Base-by-base conservation (phyloP, 2,113 vertebrate species). In the Phalacrocorax aristotelis region DNA sequence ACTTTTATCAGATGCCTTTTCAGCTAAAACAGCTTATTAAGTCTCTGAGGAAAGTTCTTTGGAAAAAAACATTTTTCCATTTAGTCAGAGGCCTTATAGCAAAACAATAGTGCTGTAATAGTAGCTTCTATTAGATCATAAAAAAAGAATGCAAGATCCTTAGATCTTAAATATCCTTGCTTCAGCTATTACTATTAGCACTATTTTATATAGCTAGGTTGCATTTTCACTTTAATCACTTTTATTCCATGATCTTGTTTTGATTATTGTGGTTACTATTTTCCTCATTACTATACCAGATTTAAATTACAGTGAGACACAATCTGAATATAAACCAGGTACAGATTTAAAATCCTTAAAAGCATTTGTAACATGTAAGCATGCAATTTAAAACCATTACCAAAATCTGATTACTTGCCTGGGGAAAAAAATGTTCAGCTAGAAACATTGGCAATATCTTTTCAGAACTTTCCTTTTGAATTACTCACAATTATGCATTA, bases 101-200 rank as follows among this genome's bases (percentile, higher is more conserved):
- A 95, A 95, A 97, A 96, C 95, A 97, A 98, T 83, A 88, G 81
- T 72, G 46, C 57, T 93, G 94, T 95, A 97, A 98, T 84, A 96
- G 95, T 95, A 97, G 88, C 96, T 95, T 79, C 78, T 89, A 97
- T 96, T 95, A 95, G 94, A 95, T 96, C 95, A 96, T 97, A 93
- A 97, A 97, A 96, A 87, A 96, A 95, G 94, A 96, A 97, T 95
- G 94, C 68, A 87, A 83, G 74, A 87, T 93, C 93, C 85, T 96
- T 96, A 95, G 93, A 96, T 97, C 94, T 97, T 95, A 93, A 94
- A 90, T 96, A 96, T 88, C 79, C 83, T 95, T 95, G 58, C 76
- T 92, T 92, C 88, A 95, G 30, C 86, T 96, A 94, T 96, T 97
- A 75, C 92, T 94, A 95, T 97, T 95, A 96, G 90, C 93, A 91